These are phyloP conservation scores for Cotesia typhae DNA, from an alignment of 1,140 invertebrate species.

Conservation along the genomic window DNA sequence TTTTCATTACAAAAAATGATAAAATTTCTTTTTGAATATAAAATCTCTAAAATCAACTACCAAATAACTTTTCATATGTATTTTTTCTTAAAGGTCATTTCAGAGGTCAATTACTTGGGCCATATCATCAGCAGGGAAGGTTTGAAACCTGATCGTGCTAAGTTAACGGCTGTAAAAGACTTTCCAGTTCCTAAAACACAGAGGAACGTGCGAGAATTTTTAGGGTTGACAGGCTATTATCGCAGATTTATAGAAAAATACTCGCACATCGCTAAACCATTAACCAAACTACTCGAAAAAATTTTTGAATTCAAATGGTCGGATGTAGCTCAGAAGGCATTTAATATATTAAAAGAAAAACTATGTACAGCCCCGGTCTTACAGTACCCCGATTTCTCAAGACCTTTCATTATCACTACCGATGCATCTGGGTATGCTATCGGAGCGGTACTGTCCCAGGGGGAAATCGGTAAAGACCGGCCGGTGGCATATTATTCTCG, in stretches of 20 bases:
- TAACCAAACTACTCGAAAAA: not conserved
- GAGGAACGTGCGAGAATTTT: too few species aligned
- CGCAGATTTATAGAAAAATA: conserved; percentile 16
- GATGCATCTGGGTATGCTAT: conserved; percentile 2
- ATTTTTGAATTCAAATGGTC: not conserved
- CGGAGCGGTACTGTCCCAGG: not conserved
- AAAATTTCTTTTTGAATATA: too few species aligned
- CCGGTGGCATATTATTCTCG: not conserved
- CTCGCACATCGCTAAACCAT: not conserved
- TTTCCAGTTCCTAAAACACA: too few species aligned
- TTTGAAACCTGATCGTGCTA: too few species aligned
- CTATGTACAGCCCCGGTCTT: conserved; percentile 4
- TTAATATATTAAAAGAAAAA: not conserved
- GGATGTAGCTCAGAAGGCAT: not conserved
- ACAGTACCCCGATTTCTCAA: not conserved
- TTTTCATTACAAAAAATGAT: too few species aligned
- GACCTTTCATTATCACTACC: conserved; percentile 12
- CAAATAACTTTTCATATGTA: too few species aligned
- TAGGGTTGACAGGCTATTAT: conserved; percentile 11
- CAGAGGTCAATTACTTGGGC: too few species aligned
- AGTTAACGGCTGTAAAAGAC: too few species aligned
- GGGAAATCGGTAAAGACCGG: conserved; percentile 1
- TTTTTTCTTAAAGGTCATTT: too few species aligned
- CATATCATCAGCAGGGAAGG: too few species aligned
- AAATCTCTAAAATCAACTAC: too few species aligned